A percentile compares a stretch with the other conserved stretches of the same genome.
Evolutionary conservation across 2,888 invertebrate genomes (phyloP).

Genomic region (Lycophotia porphyrea): DNA sequence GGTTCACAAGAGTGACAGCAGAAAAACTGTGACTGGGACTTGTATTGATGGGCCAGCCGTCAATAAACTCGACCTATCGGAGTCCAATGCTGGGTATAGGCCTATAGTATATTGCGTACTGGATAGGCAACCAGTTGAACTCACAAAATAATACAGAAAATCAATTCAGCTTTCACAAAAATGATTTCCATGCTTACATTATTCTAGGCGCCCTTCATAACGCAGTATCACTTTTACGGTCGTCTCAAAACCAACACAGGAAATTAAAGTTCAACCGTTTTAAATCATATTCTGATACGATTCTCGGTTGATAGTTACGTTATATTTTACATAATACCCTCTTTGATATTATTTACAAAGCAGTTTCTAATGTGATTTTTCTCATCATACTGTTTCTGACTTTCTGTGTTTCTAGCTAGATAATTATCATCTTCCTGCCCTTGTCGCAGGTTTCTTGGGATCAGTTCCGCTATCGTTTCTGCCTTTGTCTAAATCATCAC

Average conservation of each 20-base stretch:
- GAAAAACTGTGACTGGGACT: neutral
- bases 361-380: neutral
- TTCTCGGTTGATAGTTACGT: constrained; percentile 26
- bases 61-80: neutral
- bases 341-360: neutral
- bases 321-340: constrained; percentile 4
- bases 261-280: constrained; percentile 58
- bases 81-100: too few species aligned
- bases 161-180: neutral
- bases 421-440: neutral
- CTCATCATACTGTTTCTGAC: neutral
- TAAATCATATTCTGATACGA: constrained; percentile 46
- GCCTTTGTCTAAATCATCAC: too few species aligned
- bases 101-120: neutral
- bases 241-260: constrained; percentile 45
- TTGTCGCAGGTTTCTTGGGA: neutral
- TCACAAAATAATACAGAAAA: neutral
- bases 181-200: neutral
- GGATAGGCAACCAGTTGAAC: neutral
- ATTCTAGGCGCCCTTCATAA: constrained; percentile 30
- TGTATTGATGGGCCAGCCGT: neutral
- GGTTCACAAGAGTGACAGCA: neutral
- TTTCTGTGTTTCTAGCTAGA: neutral
- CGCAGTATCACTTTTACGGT: constrained; percentile 13
- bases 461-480: neutral